phyloP scores from a whole-genome alignment of 2,797 vertebrate genomes.

The Yasuhikotakia modesta region DNA sequence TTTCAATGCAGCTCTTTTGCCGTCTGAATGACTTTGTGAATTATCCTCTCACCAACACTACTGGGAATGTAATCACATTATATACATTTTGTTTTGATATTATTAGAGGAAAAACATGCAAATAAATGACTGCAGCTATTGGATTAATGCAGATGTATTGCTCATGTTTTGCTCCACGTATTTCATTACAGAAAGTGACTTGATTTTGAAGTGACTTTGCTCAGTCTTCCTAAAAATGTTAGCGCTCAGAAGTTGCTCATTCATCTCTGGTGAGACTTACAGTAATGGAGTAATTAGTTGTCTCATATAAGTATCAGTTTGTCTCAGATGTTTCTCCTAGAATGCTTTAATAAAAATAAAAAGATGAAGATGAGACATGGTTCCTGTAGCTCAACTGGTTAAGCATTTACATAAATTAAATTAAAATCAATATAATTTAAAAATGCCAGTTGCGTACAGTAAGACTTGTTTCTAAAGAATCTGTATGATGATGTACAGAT shows the following conservation, averaged over 20 bases:
- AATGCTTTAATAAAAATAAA: not conserved
- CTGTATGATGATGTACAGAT: too few species aligned
- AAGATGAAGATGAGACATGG: too few species aligned
- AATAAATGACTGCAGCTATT: conserved; percentile 78
- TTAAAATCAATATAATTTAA: too few species aligned
- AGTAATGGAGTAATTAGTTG: not conserved
- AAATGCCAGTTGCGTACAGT: too few species aligned
- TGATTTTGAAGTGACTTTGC: not conserved
- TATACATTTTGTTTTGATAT: conserved; percentile 73
- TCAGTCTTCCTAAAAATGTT: not conserved
- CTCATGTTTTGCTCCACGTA: conserved; percentile 15
- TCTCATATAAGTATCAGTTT: not conserved
- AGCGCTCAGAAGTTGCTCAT: not conserved
- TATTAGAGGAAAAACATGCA: conserved; percentile 71
- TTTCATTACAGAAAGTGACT: not conserved
- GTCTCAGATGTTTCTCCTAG: not conserved
- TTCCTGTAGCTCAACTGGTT: too few species aligned
- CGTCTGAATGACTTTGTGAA: conserved; percentile 63
- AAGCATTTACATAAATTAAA: too few species aligned
- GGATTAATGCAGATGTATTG: conserved; percentile 54
- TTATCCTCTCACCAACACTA: conserved; percentile 57
- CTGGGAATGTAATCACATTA: conserved; percentile 70
- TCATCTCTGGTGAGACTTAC: not conserved
- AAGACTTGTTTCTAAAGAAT: too few species aligned
- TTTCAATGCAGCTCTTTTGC: conserved; percentile 58